phyloP scores from a whole-genome alignment of 2,888 invertebrate genomes.

The Nineta flava region DNA sequence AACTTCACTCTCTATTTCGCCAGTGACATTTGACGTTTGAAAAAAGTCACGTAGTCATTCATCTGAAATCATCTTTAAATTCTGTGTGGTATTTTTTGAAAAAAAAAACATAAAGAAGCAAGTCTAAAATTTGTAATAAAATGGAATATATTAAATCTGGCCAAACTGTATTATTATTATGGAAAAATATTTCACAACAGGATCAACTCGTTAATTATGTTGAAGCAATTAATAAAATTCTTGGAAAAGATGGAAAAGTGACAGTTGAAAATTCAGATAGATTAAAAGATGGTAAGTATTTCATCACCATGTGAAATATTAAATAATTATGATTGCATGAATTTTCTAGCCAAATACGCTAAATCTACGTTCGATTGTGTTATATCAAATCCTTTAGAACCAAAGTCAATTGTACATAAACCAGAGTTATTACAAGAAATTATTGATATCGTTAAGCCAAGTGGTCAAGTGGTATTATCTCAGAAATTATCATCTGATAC shows the following conservation, averaged over 20 bases:
- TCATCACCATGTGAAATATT: not conserved
- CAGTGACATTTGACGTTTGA: too few species aligned
- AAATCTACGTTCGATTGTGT: slow-evolving; percentile 44
- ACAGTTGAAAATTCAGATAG: slow-evolving; percentile 42
- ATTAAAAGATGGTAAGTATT: slow-evolving; percentile 38
- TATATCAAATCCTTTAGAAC: slow-evolving; percentile 33
- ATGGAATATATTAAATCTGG: slow-evolving; percentile 26
- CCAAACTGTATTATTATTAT: slow-evolving; percentile 39
- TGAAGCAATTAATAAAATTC: slow-evolving; percentile 29
- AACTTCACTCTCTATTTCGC: too few species aligned
- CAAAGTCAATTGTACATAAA: slow-evolving; percentile 28
- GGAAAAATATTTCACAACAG: slow-evolving; percentile 33
- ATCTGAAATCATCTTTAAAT: not conserved
- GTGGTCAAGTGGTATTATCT: slow-evolving; percentile 38
- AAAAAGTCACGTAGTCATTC: not conserved
- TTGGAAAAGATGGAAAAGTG: slow-evolving; percentile 31
- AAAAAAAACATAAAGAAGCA: not conserved
- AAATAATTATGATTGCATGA: not conserved
- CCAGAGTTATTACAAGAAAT: slow-evolving; percentile 33
- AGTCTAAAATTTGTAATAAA: not conserved
- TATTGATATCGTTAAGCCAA: slow-evolving; percentile 44
- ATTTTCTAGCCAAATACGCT: slow-evolving; percentile 32
- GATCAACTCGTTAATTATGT: slow-evolving; percentile 33
- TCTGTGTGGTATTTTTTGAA: not conserved
- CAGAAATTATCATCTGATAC: slow-evolving; percentile 27